These are phyloP conservation scores for Leptopterna dolabrata DNA, from an alignment of 2,888 invertebrate genomes.

Conservation along the genomic window DNA sequence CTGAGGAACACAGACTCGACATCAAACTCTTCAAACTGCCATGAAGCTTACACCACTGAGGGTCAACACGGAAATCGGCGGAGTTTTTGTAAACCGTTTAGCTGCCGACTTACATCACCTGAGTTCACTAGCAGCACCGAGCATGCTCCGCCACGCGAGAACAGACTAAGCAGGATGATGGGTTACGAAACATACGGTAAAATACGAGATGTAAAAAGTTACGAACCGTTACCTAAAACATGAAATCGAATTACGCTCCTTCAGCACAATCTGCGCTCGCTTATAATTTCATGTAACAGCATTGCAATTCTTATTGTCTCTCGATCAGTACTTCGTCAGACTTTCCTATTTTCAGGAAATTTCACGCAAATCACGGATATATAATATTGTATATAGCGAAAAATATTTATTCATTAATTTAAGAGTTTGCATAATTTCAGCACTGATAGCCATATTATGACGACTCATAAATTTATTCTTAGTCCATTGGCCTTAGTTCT, in stretches of 20 bases:
- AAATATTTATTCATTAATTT: too few species aligned
- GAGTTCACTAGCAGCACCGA: background rate
- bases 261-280: background rate
- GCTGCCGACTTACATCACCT: background rate
- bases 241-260: background rate
- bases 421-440: too few species aligned
- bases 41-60: background rate
- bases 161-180: background rate
- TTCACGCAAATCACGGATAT: too few species aligned
- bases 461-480: too few species aligned
- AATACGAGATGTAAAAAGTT: background rate
- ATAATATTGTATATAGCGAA: too few species aligned
- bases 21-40: background rate
- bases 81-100: background rate
- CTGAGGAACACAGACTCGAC: background rate
- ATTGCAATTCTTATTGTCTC: too few species aligned
- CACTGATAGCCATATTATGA: too few species aligned
- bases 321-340: too few species aligned
- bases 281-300: too few species aligned
- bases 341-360: too few species aligned
- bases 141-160: background rate
- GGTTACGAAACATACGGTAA: background rate
- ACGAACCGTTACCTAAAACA: background rate
- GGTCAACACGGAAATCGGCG: background rate
- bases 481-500: too few species aligned